Conservation (phyloP, 1,140 invertebrate species). For the Drosophila teissieri region DNA sequence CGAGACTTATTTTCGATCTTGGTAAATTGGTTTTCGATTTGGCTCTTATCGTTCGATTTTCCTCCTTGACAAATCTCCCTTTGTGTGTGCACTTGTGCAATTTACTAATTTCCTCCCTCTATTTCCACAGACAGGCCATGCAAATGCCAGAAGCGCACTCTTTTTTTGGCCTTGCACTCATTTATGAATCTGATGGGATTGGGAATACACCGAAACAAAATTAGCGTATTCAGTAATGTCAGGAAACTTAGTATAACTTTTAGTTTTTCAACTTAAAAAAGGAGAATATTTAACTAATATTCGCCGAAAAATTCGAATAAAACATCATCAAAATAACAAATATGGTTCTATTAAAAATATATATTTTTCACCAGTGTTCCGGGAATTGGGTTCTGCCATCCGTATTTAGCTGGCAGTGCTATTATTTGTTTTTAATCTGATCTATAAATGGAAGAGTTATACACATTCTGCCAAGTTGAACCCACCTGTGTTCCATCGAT, state of each 20-base stretch:
- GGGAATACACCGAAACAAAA: neutral
- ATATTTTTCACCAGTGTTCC: conserved; percentile 3
- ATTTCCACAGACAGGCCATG: conserved; percentile 31
- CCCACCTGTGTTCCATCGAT: neutral
- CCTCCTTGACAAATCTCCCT: conserved; percentile 1
- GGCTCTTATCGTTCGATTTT: conserved; percentile 24
- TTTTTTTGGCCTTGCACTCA: conserved; percentile 59
- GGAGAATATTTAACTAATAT: no score
- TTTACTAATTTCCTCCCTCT: conserved; percentile 24
- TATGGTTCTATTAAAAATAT: no score
- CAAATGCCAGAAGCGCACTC: conserved; percentile 51
- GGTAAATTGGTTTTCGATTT: conserved; percentile 77
- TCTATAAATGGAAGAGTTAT: conserved; percentile 30
- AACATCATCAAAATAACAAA: no score
- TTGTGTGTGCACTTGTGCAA: conserved; percentile 33
- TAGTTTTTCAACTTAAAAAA: no score
- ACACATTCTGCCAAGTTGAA: conserved; percentile 28
- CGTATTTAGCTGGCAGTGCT: conserved; percentile 50
- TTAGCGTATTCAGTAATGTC: no score
- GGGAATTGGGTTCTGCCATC: conserved; percentile 1
- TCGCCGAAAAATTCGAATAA: no score
- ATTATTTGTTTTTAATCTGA: conserved; percentile 77
- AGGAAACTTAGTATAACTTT: no score
- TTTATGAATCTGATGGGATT: conserved; percentile 53
- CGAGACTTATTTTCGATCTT: conserved; percentile 55